Base-by-base conservation (phyloP, 2,888 invertebrate species). In the Dexiosoma caninum region DNA sequence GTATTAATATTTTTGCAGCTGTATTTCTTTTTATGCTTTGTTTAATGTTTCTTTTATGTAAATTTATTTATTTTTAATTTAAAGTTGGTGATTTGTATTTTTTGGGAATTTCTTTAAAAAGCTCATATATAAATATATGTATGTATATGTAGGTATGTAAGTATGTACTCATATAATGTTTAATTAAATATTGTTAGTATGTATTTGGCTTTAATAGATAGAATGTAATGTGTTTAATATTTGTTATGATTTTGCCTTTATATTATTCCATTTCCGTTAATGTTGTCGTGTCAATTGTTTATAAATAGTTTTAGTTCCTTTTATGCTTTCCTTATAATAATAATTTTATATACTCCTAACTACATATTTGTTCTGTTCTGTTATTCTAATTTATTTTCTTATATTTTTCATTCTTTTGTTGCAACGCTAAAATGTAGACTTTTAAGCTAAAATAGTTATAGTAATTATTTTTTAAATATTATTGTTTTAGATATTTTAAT, bases 51-150 rank as follows among this genome's bases (percentile, higher is more conserved):
- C 82, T 14, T 67, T 59, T 75, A 37, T 81, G n/a, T 5, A 6
- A 67, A 59, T 82, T 59, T 42, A 42, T 53, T 51, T 44, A 78
- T 37, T n/a, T 60, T 23, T 62, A 32, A 14, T 42, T 67, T 10
- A 53, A 76, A 32, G 19, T 42, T 78, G 46, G 76, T 42, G 14
- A 60, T 67, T 69, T 79, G 37, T 19, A 27, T 16, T 40, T 53
- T 51, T 27, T 4, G 4, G 30, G 14, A 57, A 80, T 66, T 44
- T 69, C 82, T 64, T 80, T 83, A 62, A 60, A 76, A 83, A 83
- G 84, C 84, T 84, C 83, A 79, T 83, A 83, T 82, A 83, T 72
- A 82, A 81, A 80, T 82, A 83, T 67, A 75, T 77, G 44, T 69
- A 40, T 67, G 21, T 75, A n/a, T 72, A 46, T 74, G 57, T 67